Evolutionary conservation across 2,113 vertebrate genomes (phyloP), one percentile per base, ranked within the genome.

Genomic region (Zosterops hypoxanthus): DNA sequence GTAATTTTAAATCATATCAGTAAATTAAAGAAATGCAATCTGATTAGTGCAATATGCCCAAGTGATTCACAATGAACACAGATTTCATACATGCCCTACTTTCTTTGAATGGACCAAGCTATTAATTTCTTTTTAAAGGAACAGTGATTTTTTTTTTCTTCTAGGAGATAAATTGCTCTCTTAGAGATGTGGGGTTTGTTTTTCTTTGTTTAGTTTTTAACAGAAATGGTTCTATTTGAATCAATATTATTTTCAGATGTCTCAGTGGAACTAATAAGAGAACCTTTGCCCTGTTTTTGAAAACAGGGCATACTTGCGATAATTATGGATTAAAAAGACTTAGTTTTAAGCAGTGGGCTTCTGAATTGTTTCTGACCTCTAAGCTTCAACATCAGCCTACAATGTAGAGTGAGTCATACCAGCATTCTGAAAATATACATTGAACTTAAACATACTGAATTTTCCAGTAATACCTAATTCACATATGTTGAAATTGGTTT

Each of bases 41-140:
- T 97, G 85, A 94, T 94, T 92, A 92, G 55, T 50, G 75, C 85
- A 93, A 69, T 85, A 88, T 65, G 79, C 42, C 81, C 59, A 90
- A 88, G 63, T 29, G 50, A 82, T 49, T 90, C 92, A 91, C 61
- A 65, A 41, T 14, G 41, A 90, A 71, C 33, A 66, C 12, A 79
- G 73, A 91, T 61, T 31, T 71, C 42, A 60, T 49, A 64, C 17
- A 41, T 79, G 96, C 22, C 82, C 94, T 87, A 96, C 44, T 93
- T 94, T 93, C 78, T 52, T 55, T 60, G 65, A 83, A 72, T 33
- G 57, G 70, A 72, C 36, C 22, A 68, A 49, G 44, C 34, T 69
- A 72, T 56, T 91, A 64, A 88, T 84, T 89, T 84, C 2, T 68
- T 88, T 73, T 92, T 79, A 92, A 92, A 94, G 75, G 21, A 82